Evolutionary conservation across 1,140 invertebrate genomes (phyloP), one percentile per base, ranked within the genome.

Genomic region (Polypedilum vanderplanki): DNA sequence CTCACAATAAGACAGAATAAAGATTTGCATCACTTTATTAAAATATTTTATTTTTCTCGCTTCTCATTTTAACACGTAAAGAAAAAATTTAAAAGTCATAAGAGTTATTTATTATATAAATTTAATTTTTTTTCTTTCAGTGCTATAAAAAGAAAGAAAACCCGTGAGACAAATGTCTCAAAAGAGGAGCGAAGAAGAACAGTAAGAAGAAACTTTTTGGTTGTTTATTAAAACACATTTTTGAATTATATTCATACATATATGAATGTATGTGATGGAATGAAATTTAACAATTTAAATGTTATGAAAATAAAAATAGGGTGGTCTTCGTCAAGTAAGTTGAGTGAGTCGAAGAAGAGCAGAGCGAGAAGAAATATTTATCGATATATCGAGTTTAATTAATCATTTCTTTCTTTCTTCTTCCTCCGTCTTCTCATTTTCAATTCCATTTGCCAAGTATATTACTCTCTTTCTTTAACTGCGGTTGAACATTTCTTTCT

Each of bases 351-450:
- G 24, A 33, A 57, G 12, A n/a, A 57, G 46, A 57, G 46, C 46
- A 57, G 3, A 33, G 24, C n/a, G 46, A 57, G 46, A 15, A 57
- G 46, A 57, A 70, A 70, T 70, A 70, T 70, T 70, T 70, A 70
- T 70, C 65, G 65, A 70, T 70, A 70, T 22, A 70, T 70, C 65
- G 17, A 70, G 65, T 70, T 70, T 70, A 70, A 70, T 70, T 70
- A 70, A 70, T 70, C 65, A 70, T 70, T 70, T 22, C 65, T 70
- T 57, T 57, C 65, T 22, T 70, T 70, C 65, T 70, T 70, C 15
- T 70, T 70, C 9, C 17, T 22, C 65, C 24, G 24, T 57, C 46
- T n/a, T 57, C n/a, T 57, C n/a, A n/a, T 57, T 57, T 57, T 46
- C 15, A 46, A 9, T 46, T 46, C 41, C 15, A 33, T 33, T 33